phyloP scores from a whole-genome alignment of 1,140 invertebrate genomes.

The Magallana ariakensis region DNA sequence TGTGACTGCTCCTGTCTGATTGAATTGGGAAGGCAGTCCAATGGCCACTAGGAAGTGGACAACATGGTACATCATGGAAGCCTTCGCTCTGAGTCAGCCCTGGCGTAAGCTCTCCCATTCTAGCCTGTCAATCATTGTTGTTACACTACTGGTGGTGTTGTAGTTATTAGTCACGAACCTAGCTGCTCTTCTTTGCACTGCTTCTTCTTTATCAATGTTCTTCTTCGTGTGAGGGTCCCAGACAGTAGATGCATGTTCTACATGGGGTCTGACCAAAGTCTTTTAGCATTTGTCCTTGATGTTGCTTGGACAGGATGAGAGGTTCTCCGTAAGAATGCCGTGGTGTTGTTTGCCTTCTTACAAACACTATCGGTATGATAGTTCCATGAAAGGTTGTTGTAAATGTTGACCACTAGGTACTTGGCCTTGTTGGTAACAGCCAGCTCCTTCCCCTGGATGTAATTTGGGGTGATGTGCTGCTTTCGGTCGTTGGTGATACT shows the following conservation, averaged over 20 bases:
- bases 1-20: not conserved
- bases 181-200: slow-evolving; percentile 42
- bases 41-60: slow-evolving; percentile 6
- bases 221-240: slow-evolving; percentile 30
- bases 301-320: not conserved
- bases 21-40: not conserved
- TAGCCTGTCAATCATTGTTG: not conserved
- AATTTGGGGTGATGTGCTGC: not conserved
- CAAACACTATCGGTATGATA: slow-evolving; percentile 16
- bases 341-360: slow-evolving; percentile 22
- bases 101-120: not conserved
- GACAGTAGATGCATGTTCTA: slow-evolving; percentile 42
- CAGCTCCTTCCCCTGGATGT: slow-evolving; percentile 6
- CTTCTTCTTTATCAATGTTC: slow-evolving; percentile 30
- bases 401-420: not conserved
- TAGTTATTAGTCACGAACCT: not conserved
- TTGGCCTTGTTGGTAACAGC: too few species aligned
- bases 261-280: not conserved
- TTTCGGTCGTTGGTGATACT: not conserved
- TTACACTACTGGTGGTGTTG: too few species aligned
- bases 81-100: not conserved
- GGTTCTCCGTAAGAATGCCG: not conserved
- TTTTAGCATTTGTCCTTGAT: slow-evolving; percentile 3
- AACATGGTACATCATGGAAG: not conserved
- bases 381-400: not conserved